These are phyloP conservation scores for Sorex maritimensis DNA, from an alignment of 2,797 vertebrate species.

Conservation along the genomic window DNA sequence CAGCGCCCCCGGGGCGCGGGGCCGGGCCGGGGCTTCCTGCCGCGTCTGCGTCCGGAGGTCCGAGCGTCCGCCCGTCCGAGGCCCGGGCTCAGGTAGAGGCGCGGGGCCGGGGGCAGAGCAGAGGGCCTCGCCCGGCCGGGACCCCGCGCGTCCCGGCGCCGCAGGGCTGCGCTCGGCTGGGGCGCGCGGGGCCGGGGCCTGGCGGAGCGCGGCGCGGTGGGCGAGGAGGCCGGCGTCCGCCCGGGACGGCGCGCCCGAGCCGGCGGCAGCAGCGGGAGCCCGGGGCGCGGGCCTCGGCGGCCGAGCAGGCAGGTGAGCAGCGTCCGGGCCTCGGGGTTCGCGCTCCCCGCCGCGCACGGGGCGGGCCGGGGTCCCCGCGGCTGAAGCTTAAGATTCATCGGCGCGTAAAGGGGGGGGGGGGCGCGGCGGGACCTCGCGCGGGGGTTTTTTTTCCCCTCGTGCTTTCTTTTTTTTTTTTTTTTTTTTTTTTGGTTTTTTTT, in stretches of 20 bases:
- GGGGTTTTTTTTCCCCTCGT: too few species aligned
- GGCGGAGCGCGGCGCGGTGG: neutral
- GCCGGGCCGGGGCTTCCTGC: neutral
- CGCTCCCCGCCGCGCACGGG: neutral
- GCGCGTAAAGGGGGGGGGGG: neutral
- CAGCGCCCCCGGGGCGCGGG: neutral
- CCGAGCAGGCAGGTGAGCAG: conserved; percentile 65
- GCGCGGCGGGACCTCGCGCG: neutral
- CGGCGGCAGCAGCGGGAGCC: neutral
- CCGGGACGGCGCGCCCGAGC: neutral
- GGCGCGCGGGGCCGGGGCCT: neutral
- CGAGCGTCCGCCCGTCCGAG: neutral
- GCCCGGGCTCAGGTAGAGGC: conserved; percentile 68
- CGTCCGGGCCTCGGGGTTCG: neutral
- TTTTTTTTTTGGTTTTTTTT: too few species aligned
- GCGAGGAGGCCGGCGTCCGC: neutral
- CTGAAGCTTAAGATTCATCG: neutral
- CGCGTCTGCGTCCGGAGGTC: neutral
- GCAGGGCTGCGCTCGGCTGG: neutral
- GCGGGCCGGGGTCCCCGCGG: neutral
- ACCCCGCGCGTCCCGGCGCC: neutral
- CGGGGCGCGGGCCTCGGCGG: neutral
- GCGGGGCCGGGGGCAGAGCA: neutral
- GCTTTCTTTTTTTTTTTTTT: too few species aligned
- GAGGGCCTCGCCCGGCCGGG: neutral